Evolutionary conservation across 2,888 invertebrate genomes (phyloP), one percentile per base, ranked within the genome.

Genomic region (Rhagonycha lutea): DNA sequence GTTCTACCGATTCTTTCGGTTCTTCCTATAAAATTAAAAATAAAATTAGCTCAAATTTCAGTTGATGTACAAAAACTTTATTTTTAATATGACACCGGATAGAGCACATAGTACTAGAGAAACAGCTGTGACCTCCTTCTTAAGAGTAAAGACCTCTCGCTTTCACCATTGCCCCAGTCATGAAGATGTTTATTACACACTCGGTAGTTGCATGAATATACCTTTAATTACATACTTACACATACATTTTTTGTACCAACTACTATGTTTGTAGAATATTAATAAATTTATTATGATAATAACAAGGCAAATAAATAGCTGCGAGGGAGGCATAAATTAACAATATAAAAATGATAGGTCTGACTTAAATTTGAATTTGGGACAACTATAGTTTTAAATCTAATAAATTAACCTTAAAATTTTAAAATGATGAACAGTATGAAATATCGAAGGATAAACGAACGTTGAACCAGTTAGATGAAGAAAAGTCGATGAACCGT

Each of bases 81-180:
- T 47, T 47, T 47, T 47, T 47, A 47, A 47, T 47, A 47, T n/a
- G 32, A 28, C 72, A 72, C 74, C 72, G 74, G 69, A 67, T 68
- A 72, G 67, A 75, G 72, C 61, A 77, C 61, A 72, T 74, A 75
- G 68, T 78, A 61, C 74, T 69, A 68, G 47, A 74, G 73, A 70
- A 68, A 70, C 81, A 82, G 80, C 80, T 81, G 82, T 82, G 84
- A 84, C 84, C 84, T 82, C 79, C 79, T 84, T 84, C 79, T 70
- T 75, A 77, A 81, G 81, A 82, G 82, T 83, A 84, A 85, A 85
- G 84, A 85, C 84, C 84, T 84, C 84, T 85, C 84, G 85, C 86
- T 86, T 86, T 86, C 86, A 85, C 86, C 84, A 81, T 81, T 85
- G 84, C 81, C 82, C 83, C 79, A 82, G 82, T 84, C 82, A 79